phyloP scores from a whole-genome alignment of 2,113 vertebrate species.

The Sylvietta virens region DNA sequence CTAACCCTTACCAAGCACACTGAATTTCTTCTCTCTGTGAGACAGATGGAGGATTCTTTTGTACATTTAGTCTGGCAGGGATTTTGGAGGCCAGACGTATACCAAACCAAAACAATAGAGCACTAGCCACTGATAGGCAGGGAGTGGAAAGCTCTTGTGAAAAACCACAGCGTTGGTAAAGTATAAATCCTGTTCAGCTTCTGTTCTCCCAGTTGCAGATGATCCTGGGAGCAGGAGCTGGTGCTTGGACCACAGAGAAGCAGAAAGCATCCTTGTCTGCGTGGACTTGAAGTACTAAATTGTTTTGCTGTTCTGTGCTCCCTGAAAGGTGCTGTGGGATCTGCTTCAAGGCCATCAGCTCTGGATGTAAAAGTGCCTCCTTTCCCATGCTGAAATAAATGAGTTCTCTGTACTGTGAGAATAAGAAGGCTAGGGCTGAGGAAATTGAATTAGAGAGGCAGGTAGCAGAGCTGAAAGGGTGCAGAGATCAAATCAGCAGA shows the following conservation, averaged over 20 bases:
- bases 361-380: neutral
- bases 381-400: neutral
- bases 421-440: neutral
- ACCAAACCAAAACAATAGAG: neutral
- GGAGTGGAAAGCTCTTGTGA: neutral
- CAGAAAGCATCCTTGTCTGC: neutral
- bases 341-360: neutral
- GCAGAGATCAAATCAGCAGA: neutral
- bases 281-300: neutral
- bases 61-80: neutral
- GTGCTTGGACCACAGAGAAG: neutral
- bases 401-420: neutral
- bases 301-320: neutral
- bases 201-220: neutral
- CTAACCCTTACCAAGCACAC: neutral
- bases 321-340: fast-evolving
- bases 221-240: neutral
- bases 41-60: neutral
- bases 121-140: neutral
- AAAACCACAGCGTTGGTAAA: neutral
- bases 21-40: neutral
- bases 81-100: neutral
- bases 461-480: neutral
- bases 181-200: neutral
- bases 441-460: neutral